Evolutionary conservation across 1,140 invertebrate species (phyloP).

Genomic region (Nephotettix cincticeps): DNA sequence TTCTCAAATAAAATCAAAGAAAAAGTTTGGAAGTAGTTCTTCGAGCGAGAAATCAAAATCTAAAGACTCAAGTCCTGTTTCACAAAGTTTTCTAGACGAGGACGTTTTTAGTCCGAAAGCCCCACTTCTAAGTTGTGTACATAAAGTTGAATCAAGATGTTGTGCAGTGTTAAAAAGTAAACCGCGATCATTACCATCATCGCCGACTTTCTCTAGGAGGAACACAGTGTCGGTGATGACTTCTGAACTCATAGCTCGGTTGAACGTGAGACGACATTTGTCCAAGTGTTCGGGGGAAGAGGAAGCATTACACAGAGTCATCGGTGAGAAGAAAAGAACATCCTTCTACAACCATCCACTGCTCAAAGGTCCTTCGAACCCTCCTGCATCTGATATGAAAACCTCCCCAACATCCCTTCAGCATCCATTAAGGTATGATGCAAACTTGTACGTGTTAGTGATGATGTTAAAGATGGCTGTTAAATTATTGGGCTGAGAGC

Average conservation of each 20-base stretch:
- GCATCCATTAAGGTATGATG: conserved; percentile 19
- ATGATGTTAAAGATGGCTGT: no score
- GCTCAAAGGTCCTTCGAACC: conserved; percentile 42
- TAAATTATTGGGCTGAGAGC: no score
- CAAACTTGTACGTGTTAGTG: no score
- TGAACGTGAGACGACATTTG: neutral
- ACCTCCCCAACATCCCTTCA: conserved; percentile 14
- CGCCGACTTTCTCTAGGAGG: conserved; percentile 35
- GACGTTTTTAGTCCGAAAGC: neutral
- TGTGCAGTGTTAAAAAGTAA: conserved; percentile 29
- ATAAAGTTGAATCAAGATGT: conserved; percentile 9
- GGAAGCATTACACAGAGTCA: conserved; percentile 3
- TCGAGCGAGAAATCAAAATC: conserved; percentile 18
- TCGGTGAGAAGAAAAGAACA: conserved; percentile 34
- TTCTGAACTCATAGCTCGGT: conserved; percentile 12
- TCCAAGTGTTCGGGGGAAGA: conserved; percentile 25
- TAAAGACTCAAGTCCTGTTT: neutral
- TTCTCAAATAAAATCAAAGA: conserved; percentile 30
- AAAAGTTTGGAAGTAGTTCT: neutral
- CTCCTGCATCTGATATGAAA: neutral
- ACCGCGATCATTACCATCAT: conserved; percentile 37
- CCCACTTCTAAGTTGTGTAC: neutral
- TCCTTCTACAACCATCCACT: conserved; percentile 55
- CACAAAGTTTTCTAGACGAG: conserved; percentile 1
- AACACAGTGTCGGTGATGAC: conserved; percentile 18